Percentiles rank a stretch among this genome's conserved stretches.
These are phyloP conservation scores for Shinisaurus crocodilurus DNA, from an alignment of 2,113 vertebrate species.

Conservation along the genomic window DNA sequence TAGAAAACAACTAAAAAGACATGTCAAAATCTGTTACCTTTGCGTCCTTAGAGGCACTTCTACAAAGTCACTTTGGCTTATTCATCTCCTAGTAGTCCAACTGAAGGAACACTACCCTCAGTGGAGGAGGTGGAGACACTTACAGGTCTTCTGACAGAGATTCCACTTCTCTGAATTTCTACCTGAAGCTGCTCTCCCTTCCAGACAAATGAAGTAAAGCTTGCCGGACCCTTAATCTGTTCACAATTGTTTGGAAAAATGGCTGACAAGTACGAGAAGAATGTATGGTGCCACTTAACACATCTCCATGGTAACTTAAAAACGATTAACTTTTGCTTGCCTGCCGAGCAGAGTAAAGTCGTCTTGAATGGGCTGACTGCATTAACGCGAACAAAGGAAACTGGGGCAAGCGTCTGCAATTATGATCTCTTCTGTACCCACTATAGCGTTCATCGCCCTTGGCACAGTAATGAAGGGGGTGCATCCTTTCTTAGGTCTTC, in stretches of 20 bases:
- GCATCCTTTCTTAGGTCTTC: slow-evolving; percentile 52
- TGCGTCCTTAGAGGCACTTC: not conserved
- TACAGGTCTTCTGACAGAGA: not conserved
- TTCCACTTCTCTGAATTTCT: not conserved
- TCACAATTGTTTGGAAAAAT: not conserved
- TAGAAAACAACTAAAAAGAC: slow-evolving; percentile 32
- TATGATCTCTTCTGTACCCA: not conserved
- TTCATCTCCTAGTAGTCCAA: slow-evolving; percentile 19
- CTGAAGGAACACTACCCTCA: slow-evolving; percentile 11
- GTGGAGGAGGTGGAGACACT: not conserved
- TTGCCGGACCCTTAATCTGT: not conserved
- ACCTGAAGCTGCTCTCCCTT: not conserved
- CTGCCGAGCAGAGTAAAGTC: not conserved
- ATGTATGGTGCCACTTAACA: slow-evolving; percentile 16
- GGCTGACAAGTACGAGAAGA: not conserved
- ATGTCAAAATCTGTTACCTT: slow-evolving; percentile 56
- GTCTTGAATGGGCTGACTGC: not conserved
- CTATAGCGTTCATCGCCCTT: slow-evolving; percentile 29
- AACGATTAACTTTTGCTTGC: not conserved
- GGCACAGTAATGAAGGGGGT: slow-evolving; percentile 26
- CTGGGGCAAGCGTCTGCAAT: not conserved
- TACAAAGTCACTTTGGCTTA: slow-evolving; percentile 10
- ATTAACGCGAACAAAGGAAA: not conserved
- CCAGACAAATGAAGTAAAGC: not conserved
- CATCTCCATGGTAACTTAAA: slow-evolving; percentile 8